Conservation (phyloP, 2,888 invertebrate genomes). For the Pyrochroa serraticornis region DNA sequence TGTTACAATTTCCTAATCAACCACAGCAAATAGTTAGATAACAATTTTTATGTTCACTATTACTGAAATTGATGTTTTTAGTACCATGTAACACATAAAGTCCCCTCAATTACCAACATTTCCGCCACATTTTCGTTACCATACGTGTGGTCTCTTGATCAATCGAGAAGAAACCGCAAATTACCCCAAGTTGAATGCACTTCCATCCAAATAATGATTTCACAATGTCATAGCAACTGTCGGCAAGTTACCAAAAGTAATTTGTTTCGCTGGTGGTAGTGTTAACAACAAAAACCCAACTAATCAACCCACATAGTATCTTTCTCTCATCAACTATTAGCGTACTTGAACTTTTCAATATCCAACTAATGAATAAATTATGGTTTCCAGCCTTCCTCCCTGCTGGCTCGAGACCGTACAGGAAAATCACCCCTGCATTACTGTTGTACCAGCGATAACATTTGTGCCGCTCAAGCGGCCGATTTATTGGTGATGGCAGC, state of each 20-base stretch:
- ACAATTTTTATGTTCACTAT: no score
- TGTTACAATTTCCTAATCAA: no score
- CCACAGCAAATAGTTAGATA: no score
- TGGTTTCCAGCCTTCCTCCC: conserved; percentile 62
- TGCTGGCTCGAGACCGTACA: conserved; percentile 78
- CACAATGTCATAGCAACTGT: conserved; percentile 49
- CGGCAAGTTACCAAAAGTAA: conserved; percentile 18
- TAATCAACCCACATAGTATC: no score
- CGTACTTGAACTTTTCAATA: not conserved
- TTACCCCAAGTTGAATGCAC: conserved; percentile 37
- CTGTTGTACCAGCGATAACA: conserved; percentile 66
- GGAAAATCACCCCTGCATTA: conserved; percentile 92
- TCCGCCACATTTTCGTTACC: no score
- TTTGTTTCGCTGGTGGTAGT: conserved; percentile 13
- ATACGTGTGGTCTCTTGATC: no score
- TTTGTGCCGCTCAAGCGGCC: conserved; percentile 67
- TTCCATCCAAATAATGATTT: conserved; percentile 41
- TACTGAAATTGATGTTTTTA: no score
- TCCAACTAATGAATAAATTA: not conserved
- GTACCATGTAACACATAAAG: no score
- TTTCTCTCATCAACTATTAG: not conserved
- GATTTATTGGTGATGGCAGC: conserved; percentile 79
- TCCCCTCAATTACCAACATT: no score
- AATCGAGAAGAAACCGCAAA: not conserved
- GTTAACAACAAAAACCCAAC: not conserved